Evolutionary conservation across 2,113 vertebrate species (phyloP), one percentile per base, ranked within the genome.

Genomic region (Poecile atricapillus): DNA sequence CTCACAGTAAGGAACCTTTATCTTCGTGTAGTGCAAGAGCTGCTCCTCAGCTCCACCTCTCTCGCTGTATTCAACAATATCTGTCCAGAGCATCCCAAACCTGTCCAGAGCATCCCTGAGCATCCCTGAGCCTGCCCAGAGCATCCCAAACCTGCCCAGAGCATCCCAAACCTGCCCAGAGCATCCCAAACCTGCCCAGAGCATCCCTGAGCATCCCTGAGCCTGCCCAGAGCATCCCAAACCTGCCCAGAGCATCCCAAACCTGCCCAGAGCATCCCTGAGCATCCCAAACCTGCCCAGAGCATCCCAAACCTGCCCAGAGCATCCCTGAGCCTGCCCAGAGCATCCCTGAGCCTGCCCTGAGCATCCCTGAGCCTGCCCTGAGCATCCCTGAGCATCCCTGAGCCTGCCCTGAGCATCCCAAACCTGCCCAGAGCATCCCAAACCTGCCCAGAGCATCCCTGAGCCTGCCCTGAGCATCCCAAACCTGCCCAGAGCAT

Each of bases 41-140:
- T 59, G 70, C 9, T 89, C 44, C 77, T 58, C 71, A n/a, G 67
- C 28, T 19, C 73, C 65, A 7, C 21, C 0, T 23, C 47, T 43
- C 60, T 33, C 8, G 0, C 9, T 3, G 16, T 3, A 3, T 43
- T 46, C 67, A 3, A 2, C 0, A 24, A 7, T 31, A 12, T 5
- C 89, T 28, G 22, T 1, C 43, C 56, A 15, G 67, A 91, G 53
- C 81, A 52, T n/a, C 55, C 50, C 9, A 60, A 5, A 27, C 49
- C 25, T 41, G 60, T 11, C 18, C 18, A 2, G 37, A 62, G 18
- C 25, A 62, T 18, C 35, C 35, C 17, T 3, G 22, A 18, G 31
- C 43, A 13, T n/a, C 15, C 30, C 43, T 1, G 11, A 21, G 2
- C 37, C 17, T 20, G 21, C 12, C 27, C 8, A 3, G 18, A 41